These are phyloP conservation scores for Nephila pilipes DNA, from an alignment of 1,140 invertebrate species.

Conservation along the genomic window DNA sequence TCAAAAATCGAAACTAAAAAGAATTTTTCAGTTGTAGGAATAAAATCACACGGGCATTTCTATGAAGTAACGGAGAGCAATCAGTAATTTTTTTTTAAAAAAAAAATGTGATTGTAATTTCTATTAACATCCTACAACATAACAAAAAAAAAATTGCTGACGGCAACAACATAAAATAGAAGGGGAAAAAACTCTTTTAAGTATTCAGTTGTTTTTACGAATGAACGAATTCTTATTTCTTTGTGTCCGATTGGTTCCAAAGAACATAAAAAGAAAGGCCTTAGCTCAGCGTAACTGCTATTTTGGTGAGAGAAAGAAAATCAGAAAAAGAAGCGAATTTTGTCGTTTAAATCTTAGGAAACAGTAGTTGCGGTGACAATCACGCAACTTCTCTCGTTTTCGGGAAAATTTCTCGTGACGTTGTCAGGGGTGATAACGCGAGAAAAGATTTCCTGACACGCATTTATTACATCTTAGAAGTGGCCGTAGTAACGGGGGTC, in stretches of 20 bases:
- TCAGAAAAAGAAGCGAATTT: neutral
- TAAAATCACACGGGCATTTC: too few relatives aligned
- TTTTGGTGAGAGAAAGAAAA: neutral
- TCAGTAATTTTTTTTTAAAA: too few relatives aligned
- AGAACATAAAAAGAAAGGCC: neutral
- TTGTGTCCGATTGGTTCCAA: neutral
- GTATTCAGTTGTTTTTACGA: neutral
- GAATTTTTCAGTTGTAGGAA: too few relatives aligned
- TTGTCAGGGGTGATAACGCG: conserved; percentile 25
- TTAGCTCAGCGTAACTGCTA: neutral
- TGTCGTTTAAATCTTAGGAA: conserved; percentile 27
- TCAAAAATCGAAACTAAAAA: too few relatives aligned
- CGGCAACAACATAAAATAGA: too few relatives aligned
- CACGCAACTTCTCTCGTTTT: conserved; percentile 1
- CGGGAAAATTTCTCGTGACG: conserved; percentile 25
- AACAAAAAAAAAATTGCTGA: too few relatives aligned
- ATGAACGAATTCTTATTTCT: neutral
- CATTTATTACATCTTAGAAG: conserved; percentile 27
- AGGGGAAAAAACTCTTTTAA: neutral
- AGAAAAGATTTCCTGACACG: conserved; percentile 24
- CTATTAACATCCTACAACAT: too few relatives aligned
- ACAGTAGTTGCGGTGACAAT: conserved; percentile 36
- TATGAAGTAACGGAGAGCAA: too few relatives aligned
- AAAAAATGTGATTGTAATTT: too few relatives aligned
- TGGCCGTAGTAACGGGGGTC: neutral